phyloP scores from a whole-genome alignment of 2,113 vertebrate species.

The Accipiter cooperii region DNA sequence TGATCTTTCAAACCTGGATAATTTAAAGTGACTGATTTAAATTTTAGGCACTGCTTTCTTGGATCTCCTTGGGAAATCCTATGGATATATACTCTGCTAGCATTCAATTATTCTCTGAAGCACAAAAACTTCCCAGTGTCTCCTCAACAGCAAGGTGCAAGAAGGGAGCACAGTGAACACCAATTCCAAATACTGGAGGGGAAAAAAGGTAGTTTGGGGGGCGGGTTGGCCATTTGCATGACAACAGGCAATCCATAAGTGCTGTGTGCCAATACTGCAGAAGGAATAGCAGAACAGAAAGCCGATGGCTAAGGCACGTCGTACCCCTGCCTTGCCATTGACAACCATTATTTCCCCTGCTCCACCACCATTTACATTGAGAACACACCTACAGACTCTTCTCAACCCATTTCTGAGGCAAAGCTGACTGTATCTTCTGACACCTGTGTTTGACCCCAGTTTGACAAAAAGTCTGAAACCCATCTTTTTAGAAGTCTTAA shows the following conservation, averaged over 20 bases:
- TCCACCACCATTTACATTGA: neutral
- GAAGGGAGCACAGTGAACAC: neutral
- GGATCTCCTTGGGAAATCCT: neutral
- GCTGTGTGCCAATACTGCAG: neutral
- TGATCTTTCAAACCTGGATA: neutral
- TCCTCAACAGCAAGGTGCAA: neutral
- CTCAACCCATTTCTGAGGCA: neutral
- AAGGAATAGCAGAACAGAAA: neutral
- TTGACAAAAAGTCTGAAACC: neutral
- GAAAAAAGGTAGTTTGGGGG: neutral
- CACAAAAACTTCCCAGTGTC: neutral
- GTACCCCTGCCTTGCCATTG: neutral
- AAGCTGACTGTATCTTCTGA: neutral
- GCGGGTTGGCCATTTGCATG: fast-evolving
- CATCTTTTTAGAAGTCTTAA: neutral
- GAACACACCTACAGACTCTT: neutral
- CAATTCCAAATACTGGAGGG: neutral
- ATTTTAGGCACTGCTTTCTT: neutral
- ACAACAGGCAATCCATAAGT: neutral
- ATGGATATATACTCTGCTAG: neutral
- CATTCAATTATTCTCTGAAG: neutral
- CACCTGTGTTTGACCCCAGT: neutral
- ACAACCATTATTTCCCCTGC: neutral
- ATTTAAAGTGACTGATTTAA: neutral
- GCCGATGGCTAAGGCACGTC: neutral